These are phyloP conservation scores for Dysidea cf. avara DNA, from an alignment of 37 sponge, comb jelly and placozoan genomes.

Conservation along the genomic window DNA sequence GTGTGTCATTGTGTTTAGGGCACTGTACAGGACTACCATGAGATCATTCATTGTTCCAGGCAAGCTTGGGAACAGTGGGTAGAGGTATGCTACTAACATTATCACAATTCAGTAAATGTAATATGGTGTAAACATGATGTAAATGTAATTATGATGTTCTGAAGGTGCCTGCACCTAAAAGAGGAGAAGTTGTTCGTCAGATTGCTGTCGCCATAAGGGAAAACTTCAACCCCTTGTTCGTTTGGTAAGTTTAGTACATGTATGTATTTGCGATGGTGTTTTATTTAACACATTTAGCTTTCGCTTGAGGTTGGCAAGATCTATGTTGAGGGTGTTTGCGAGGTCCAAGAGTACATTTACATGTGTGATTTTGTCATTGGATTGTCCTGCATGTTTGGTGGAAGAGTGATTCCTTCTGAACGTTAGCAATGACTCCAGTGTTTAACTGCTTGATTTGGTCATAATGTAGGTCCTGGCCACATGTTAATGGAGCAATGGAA, in stretches of 20 bases:
- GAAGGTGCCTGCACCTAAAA: constrained; percentile 88
- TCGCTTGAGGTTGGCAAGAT: constrained; percentile 97
- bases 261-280: background rate
- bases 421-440: constrained; percentile 74
- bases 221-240: constrained; percentile 54
- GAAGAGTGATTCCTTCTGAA: constrained; percentile 92
- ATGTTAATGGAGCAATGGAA: constrained; percentile 96
- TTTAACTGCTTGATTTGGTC: no score
- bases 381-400: constrained; percentile 91
- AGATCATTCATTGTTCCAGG: constrained; percentile 53
- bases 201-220: constrained; percentile 83
- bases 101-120: no score
- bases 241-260: background rate
- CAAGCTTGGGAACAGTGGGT: constrained; percentile 89
- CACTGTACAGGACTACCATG: constrained; percentile 72
- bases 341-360: constrained; percentile 97
- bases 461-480: constrained; percentile 90
- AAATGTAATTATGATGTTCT: no score
- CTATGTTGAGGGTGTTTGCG: constrained; percentile 87
- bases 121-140: no score
- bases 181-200: constrained; percentile 94
- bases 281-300: constrained; percentile 35
- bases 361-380: constrained; percentile 98
- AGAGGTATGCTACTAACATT: constrained; percentile 52
- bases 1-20: constrained; percentile 52